These are phyloP conservation scores for Chaetura pelagica DNA, from an alignment of 2,113 vertebrate species.

Conservation along the genomic window DNA sequence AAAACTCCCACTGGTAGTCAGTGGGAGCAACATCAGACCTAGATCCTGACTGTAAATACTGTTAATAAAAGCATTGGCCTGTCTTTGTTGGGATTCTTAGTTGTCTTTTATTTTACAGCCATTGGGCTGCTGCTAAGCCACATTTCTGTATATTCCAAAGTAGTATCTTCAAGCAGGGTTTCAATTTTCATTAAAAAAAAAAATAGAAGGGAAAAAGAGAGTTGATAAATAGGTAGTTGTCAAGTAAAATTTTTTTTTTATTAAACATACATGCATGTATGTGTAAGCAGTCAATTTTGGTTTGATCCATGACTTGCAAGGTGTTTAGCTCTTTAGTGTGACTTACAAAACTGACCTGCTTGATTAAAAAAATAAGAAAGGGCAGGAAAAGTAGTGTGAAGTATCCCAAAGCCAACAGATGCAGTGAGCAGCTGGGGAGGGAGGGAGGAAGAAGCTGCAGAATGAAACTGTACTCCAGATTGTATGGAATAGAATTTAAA, in stretches of 20 bases:
- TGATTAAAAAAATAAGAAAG: neutral
- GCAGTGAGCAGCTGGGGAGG: neutral
- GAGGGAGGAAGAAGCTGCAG: neutral
- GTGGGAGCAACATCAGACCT: neutral
- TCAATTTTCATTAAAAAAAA: neutral
- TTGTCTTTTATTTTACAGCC: neutral
- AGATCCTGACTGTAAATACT: neutral
- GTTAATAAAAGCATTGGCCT: neutral
- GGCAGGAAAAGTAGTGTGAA: neutral
- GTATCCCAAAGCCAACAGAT: neutral
- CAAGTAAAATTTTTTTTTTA: neutral
- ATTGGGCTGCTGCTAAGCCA: neutral
- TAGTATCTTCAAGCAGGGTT: neutral
- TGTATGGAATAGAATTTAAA: neutral
- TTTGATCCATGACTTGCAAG: neutral
- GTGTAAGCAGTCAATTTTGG: neutral
- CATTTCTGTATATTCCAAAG: neutral
- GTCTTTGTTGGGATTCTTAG: neutral
- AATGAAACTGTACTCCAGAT: neutral
- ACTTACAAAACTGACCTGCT: neutral
- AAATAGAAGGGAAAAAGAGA: neutral
- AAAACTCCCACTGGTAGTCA: slow-evolving; percentile 29
- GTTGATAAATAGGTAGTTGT: neutral
- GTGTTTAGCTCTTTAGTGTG: neutral
- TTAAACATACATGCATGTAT: neutral